Evolutionary conservation across 2,888 invertebrate species (phyloP), one percentile per base, ranked within the genome.

Genomic region (Watsonalla cultraria): DNA sequence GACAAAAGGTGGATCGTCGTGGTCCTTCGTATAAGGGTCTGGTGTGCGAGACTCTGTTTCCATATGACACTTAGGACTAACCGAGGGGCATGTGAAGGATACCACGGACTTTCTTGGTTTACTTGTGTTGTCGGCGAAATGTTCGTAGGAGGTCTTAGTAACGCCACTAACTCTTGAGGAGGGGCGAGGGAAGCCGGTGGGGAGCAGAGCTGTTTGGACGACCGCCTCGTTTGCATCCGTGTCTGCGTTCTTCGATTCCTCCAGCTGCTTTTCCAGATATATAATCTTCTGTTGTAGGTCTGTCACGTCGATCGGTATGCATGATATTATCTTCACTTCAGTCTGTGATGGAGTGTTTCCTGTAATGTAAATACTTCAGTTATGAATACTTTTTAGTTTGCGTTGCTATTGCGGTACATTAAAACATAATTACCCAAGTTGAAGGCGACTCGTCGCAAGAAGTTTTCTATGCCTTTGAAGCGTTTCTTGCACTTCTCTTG

Each of bases 301-400:
- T 8, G 87, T 82, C 5, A 90, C 90, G 59, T 90, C 90, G 59
- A 90, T 86, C 6, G 90, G 90, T 66, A 90, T 88, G 61, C 90
- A 90, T 14, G 90, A 90, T 68, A 90, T 86, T 53, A 90, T 84
- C 74, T 90, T 89, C 2, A 90, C 90, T 69, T 90, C 89, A 0
- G 89, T 89, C 59, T 85, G 85, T 1, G 90, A 89, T 33, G 84
- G 82, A 8, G 83, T 75, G 56, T 90, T 90, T 33, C 90, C 90
- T 90, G 64, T 57, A 78, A 74, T 56, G 6, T 35, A 6, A 24
- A 8, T 5, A 37, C n/a, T 37, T 13, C 24, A 5, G 51, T 62
- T 59, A 50, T 65, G 64, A 37, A 51, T 11, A 37, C 5, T 11
- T 0, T 39, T 37, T 34, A 33, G 5, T n/a, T 35, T 8, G 34